Conservation (phyloP, 2,797 vertebrate species). For the Xenentodon cancila region DNA sequence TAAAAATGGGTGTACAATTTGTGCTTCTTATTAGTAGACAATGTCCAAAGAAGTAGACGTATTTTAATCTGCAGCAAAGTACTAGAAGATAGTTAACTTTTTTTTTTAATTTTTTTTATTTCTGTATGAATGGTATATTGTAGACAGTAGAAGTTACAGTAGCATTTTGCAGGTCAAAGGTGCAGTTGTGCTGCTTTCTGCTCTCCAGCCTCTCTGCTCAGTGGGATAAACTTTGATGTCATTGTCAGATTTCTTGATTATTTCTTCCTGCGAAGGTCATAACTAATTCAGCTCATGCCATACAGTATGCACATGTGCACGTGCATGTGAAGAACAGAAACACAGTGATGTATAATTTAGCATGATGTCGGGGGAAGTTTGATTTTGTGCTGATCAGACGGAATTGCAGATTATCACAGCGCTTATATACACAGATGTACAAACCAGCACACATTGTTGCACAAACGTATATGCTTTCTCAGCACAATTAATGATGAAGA, state of each 20-base stretch:
- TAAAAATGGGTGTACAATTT: no score
- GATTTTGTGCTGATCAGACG: constrained; percentile 77
- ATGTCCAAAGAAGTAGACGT: no score
- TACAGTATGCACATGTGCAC: constrained; percentile 36
- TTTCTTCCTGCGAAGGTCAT: constrained; percentile 71
- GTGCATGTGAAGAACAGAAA: constrained; percentile 36
- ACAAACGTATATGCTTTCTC: constrained; percentile 10
- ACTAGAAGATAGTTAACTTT: no score
- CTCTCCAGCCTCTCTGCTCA: constrained; percentile 23
- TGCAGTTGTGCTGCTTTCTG: background rate
- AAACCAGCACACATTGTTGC: constrained; percentile 1
- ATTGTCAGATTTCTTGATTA: constrained; percentile 60
- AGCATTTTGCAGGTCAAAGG: no score
- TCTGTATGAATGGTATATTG: no score
- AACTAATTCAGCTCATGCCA: constrained; percentile 70
- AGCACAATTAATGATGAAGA: constrained; percentile 10
- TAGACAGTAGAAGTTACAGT: no score
- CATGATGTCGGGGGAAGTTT: constrained; percentile 66
- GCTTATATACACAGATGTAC: constrained; percentile 35
- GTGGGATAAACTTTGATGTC: constrained; percentile 64
- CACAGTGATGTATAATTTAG: constrained; percentile 74
- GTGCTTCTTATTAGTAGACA: no score
- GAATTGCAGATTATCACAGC: constrained; percentile 67
- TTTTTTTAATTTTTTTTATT: no score
- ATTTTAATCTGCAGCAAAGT: no score